Percentiles rank a stretch among this genome's conserved stretches.
Evolutionary conservation across 2,113 vertebrate species (phyloP).

Genomic region (Oncorhynchus nerka): DNA sequence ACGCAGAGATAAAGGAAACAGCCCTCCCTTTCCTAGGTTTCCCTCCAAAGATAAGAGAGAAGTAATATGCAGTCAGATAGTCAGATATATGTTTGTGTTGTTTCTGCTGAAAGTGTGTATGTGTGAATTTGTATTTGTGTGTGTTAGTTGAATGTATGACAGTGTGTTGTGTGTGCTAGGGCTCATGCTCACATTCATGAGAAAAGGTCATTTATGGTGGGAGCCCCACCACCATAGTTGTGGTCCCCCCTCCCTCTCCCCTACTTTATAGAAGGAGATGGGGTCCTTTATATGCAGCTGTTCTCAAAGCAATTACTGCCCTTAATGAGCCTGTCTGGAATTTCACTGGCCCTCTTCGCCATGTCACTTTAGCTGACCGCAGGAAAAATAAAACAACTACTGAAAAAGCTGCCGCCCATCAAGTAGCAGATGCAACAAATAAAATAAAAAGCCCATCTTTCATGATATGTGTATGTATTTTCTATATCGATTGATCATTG

Average conservation of each 20-base stretch:
- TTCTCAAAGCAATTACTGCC: slow-evolving; percentile 57
- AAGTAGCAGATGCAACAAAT: slow-evolving; percentile 5
- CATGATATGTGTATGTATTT: background rate
- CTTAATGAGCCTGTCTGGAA: slow-evolving; percentile 65
- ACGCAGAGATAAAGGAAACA: slow-evolving; percentile 55
- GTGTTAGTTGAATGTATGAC: background rate
- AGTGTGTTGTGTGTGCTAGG: slow-evolving; percentile 14
- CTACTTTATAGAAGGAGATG: slow-evolving; percentile 40
- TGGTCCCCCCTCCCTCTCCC: slow-evolving; percentile 19
- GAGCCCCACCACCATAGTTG: slow-evolving; percentile 24
- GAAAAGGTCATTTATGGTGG: slow-evolving; percentile 16
- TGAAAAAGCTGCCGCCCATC: slow-evolving; percentile 10
- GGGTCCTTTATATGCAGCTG: slow-evolving; percentile 51
- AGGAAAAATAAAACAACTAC: slow-evolving; percentile 43
- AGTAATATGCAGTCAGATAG: background rate
- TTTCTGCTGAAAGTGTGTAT: slow-evolving; percentile 17
- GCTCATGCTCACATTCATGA: slow-evolving; percentile 32
- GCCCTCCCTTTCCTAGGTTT: slow-evolving; percentile 51
- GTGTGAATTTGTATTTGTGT: slow-evolving; percentile 24
- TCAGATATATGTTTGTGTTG: slow-evolving; percentile 17
- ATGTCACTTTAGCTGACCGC: slow-evolving; percentile 35
- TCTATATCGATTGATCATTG: background rate
- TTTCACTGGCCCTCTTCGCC: slow-evolving; percentile 43
- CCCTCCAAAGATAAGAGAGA: background rate
- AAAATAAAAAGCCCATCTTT: background rate